Conservation (phyloP, 1,140 invertebrate genomes). For the Pseudomyrmex dendroicus region DNA sequence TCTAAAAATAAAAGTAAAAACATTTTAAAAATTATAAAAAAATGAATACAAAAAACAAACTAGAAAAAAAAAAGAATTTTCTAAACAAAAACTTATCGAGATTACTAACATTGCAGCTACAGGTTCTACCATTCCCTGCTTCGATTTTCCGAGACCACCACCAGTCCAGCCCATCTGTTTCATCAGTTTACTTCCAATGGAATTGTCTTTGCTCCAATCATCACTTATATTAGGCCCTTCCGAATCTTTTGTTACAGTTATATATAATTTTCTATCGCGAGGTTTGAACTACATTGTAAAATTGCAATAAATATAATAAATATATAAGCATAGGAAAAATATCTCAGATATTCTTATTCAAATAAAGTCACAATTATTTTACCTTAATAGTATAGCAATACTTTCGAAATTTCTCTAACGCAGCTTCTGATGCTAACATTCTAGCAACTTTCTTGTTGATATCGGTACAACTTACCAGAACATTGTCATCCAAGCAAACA, state of each 20-base stretch:
- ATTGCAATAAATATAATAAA: neutral
- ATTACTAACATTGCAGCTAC: conserved; percentile 83
- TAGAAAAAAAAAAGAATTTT: conserved; percentile 50
- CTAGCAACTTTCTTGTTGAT: conserved; percentile 82
- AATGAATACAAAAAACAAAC: conserved; percentile 51
- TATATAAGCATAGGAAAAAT: neutral
- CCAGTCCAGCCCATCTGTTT: conserved; percentile 93
- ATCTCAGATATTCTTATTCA: neutral
- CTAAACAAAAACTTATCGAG: conserved; percentile 11
- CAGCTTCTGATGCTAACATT: conserved; percentile 80
- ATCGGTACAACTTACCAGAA: conserved; percentile 74
- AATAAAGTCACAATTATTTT: conserved; percentile 34
- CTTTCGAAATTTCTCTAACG: conserved; percentile 81
- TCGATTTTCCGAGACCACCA: conserved; percentile 89
- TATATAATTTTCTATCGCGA: neutral
- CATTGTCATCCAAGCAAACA: conserved; percentile 79
- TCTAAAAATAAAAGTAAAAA: conserved; percentile 75
- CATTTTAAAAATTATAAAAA: neutral
- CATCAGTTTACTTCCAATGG: conserved; percentile 89
- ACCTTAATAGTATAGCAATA: conserved; percentile 87
- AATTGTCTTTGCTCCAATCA: conserved; percentile 77
- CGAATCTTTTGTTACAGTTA: conserved; percentile 56
- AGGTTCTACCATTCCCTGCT: conserved; percentile 89
- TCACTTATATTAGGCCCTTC: conserved; percentile 72
- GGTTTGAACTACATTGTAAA: conserved; percentile 58